Percentiles rank a stretch among this genome's conserved stretches.
Evolutionary conservation across 30 jellyfish, hydroid and myxozoan species (phyloP).

Genomic region (Aurelia sp.): DNA sequence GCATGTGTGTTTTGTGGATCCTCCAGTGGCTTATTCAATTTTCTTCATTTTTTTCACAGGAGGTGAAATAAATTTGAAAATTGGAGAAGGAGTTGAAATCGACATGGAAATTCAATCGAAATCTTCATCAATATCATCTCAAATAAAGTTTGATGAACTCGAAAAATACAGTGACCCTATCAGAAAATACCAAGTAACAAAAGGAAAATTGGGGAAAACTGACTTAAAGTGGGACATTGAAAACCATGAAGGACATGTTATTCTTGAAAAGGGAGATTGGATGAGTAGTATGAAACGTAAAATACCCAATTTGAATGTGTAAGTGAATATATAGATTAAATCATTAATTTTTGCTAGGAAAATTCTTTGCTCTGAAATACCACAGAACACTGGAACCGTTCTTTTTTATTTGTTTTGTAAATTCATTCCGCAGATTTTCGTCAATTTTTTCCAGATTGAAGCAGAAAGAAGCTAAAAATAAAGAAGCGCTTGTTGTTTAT

Average conservation of each 20-base stretch:
- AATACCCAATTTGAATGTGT: slow-evolving; percentile 12
- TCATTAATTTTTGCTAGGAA: no score
- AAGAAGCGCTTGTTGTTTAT: no score
- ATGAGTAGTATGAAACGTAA: slow-evolving; percentile 34
- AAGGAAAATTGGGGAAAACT: slow-evolving; percentile 44
- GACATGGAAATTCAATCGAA: slow-evolving; percentile 46
- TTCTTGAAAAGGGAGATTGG: slow-evolving; percentile 52
- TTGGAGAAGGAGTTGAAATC: slow-evolving; percentile 33
- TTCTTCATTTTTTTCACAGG: neutral
- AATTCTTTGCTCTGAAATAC: no score
- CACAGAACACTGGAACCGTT: no score
- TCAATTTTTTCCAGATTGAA: no score
- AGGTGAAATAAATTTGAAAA: slow-evolving; percentile 39
- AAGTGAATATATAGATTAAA: neutral
- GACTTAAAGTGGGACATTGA: slow-evolving; percentile 17
- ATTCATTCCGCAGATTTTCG: no score
- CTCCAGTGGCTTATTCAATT: neutral
- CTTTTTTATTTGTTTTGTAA: no score
- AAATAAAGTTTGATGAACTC: slow-evolving; percentile 19
- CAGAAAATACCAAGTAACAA: slow-evolving; percentile 37
- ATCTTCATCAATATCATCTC: slow-evolving; percentile 63
- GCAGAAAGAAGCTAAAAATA: no score
- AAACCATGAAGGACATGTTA: slow-evolving; percentile 50
- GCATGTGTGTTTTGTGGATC: no score
- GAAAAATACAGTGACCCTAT: slow-evolving; percentile 61